phyloP scores from a whole-genome alignment of 92 coral and sea anemone genomes.

The Bergia puertoricense region DNA sequence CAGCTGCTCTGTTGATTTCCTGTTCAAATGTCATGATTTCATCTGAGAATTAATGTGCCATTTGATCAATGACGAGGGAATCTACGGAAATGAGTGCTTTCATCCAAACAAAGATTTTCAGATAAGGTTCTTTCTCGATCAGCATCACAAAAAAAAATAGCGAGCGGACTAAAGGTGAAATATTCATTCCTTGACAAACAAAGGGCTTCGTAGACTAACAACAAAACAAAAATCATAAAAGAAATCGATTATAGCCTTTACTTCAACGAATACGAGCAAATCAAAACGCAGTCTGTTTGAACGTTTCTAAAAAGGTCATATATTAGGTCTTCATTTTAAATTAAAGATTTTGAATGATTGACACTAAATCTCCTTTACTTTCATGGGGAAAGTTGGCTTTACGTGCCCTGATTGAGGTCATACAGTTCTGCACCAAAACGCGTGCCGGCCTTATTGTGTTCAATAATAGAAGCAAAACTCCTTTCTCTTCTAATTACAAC shows the following conservation, averaged over 20 bases:
- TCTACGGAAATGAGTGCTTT: conserved; percentile 14
- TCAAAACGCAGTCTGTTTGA: neutral
- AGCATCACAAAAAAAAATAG: neutral
- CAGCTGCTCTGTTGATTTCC: conserved; percentile 31
- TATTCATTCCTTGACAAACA: neutral
- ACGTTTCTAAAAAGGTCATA: neutral
- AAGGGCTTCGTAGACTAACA: neutral
- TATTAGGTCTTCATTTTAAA: neutral
- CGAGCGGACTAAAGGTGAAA: neutral
- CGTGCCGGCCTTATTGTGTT: conserved; percentile 20
- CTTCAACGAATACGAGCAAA: neutral
- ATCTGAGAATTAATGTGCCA: conserved; percentile 19
- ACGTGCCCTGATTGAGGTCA: neutral
- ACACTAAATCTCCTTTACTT: neutral
- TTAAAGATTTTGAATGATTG: neutral
- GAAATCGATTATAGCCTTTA: conserved; percentile 27
- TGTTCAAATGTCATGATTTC: conserved; percentile 42
- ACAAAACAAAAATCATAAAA: conserved; percentile 19
- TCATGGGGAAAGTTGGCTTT: neutral
- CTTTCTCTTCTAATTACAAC: conserved; percentile 13
- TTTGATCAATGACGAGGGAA: neutral
- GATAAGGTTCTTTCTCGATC: neutral
- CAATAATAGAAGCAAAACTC: neutral
- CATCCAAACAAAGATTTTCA: neutral
- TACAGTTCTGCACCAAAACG: neutral